Conservation (phyloP, 1,140 invertebrate genomes). For the Alviniconcha marisindica region DNA sequence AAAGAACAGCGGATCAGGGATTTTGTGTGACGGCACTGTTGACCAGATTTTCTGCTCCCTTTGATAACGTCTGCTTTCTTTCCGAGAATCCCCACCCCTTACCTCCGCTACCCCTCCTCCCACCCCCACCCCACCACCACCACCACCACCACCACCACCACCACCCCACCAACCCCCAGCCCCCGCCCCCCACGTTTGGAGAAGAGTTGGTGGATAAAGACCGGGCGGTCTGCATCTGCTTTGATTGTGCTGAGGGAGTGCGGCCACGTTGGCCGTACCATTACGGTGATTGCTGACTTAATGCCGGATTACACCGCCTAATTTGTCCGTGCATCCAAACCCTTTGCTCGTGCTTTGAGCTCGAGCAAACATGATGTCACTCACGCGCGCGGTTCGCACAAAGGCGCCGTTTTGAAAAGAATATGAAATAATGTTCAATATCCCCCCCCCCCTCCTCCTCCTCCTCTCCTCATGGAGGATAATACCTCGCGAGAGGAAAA, state of each 20-base stretch:
- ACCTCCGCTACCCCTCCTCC: too few species aligned
- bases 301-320: slow-evolving; percentile 37
- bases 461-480: too few species aligned
- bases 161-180: background rate
- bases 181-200: background rate
- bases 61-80: slow-evolving; percentile 41
- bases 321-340: slow-evolving; percentile 32
- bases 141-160: too few species aligned
- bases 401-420: slow-evolving; percentile 33
- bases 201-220: background rate
- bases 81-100: slow-evolving; percentile 23
- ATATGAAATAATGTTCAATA: slow-evolving; percentile 42
- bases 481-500: slow-evolving; percentile 6
- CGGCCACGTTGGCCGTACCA: background rate
- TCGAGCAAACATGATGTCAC: slow-evolving; percentile 37
- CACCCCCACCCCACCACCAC: too few species aligned
- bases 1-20: slow-evolving; percentile 33
- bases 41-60: slow-evolving; percentile 34
- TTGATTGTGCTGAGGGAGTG: slow-evolving; percentile 30
- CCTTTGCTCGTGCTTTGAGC: slow-evolving; percentile 29
- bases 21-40: slow-evolving; percentile 25
- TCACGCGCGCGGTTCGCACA: slow-evolving; percentile 20
- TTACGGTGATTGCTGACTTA: slow-evolving; percentile 40
- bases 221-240: slow-evolving; percentile 24
- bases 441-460: too few species aligned